Base-by-base conservation (phyloP, 2,888 invertebrate species). In the Lampropteryx suffumata region DNA sequence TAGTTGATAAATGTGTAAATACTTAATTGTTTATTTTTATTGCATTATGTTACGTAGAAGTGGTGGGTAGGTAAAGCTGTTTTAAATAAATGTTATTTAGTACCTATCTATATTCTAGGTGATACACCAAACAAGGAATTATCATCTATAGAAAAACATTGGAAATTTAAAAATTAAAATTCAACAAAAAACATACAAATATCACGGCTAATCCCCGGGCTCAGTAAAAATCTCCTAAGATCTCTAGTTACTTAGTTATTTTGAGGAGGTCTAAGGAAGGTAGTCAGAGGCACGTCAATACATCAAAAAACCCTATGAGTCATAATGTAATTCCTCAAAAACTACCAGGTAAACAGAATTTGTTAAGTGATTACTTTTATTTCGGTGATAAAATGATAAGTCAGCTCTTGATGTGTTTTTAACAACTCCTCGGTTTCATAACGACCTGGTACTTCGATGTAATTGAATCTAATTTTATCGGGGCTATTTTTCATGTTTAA, bases 361-460 rank as follows among this genome's bases (percentile, higher is more conserved):
- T 63, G 67, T 76, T 69, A 79, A 54, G 61, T 53, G 51, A 65
- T 67, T 55, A 58, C 64, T 51, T 55, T 53, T 64, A 41, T 39
- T 47, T 24, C 43, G 39, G 52, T 33, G 35, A 44, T 44, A 48
- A 43, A 48, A 52, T 44, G 43, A 46, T 36, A 30, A 42, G 41
- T 37, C 42, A 24, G 43, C 21, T 55, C 63, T 64, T 81, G 75
- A 82, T 81, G 73, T 62, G 72, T 73, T 82, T 81, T 79, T 81
- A 80, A 81, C 74, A 74, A 65, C 71, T 66, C 64, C 51, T 64
- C 64, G 43, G 42, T 64, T 59, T 61, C 55, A 67, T 77, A 63
- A 71, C 66, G 49, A 59, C 71, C 69, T 72, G 66, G 68, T 75
- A 69, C 62, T 66, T 62, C 53, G 37, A 42, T 54, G 57, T 59